Conservation (phyloP, 2,888 invertebrate genomes). For the Nasonia oneida region DNA sequence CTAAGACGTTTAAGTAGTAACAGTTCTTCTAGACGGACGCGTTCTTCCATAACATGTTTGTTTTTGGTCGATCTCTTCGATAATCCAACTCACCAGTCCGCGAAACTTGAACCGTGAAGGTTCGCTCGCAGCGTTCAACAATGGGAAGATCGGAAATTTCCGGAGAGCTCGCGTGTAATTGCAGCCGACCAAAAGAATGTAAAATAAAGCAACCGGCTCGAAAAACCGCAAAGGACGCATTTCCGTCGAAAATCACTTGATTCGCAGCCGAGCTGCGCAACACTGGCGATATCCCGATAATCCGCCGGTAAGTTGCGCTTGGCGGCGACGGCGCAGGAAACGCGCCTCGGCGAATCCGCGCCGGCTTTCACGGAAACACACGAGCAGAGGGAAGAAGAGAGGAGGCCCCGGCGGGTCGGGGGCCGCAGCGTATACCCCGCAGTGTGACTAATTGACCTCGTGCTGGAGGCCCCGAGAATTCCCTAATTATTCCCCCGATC, state of each 20-base stretch:
- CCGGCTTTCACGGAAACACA: conserved; percentile 62
- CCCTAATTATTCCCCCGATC: conserved; percentile 72
- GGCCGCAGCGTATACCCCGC: conserved; percentile 64
- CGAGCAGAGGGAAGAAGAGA: conserved; percentile 61
- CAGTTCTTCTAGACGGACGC: background rate
- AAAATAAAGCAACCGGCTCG: background rate
- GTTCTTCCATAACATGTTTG: conserved; percentile 5
- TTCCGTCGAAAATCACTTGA: conserved; percentile 63
- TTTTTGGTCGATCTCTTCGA: background rate
- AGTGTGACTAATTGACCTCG: conserved; percentile 73
- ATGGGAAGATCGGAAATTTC: conserved; percentile 13
- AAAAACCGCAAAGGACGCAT: conserved; percentile 55
- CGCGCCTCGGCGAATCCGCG: conserved; percentile 60
- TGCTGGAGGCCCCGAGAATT: conserved; percentile 66
- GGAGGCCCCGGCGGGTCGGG: conserved; percentile 25
- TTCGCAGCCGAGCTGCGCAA: conserved; percentile 32
- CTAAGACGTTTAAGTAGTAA: background rate
- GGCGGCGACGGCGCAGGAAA: conserved; percentile 63
- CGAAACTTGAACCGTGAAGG: background rate
- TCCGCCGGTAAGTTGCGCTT: conserved; percentile 60
- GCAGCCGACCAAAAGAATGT: background rate
- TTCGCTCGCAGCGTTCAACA: background rate
- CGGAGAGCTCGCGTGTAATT: background rate
- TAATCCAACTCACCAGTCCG: background rate
- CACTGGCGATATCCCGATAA: conserved; percentile 69